Percentiles rank a stretch among this genome's conserved stretches.
These are phyloP conservation scores for Carposina sasakii DNA, from an alignment of 1,140 invertebrate species.

Conservation along the genomic window DNA sequence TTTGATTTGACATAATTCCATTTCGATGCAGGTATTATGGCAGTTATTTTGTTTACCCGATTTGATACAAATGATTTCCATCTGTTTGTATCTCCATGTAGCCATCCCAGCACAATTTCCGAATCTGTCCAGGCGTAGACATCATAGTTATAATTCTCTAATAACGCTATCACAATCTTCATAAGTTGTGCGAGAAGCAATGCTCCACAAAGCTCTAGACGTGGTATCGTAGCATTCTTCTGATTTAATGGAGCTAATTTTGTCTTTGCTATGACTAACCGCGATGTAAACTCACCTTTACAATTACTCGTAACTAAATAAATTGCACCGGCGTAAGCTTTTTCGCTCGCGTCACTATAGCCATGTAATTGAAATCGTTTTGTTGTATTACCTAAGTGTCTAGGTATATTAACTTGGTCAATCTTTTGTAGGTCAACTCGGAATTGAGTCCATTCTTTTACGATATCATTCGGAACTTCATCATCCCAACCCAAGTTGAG, in stretches of 20 bases:
- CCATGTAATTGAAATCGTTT: conserved; percentile 7
- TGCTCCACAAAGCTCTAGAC: conserved; percentile 40
- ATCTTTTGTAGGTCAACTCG: not conserved
- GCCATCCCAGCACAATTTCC: conserved; percentile 44
- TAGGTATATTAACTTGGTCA: not conserved
- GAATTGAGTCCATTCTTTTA: not conserved
- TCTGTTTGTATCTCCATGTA: conserved; percentile 24
- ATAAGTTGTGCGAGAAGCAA: conserved; percentile 17
- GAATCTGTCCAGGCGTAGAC: conserved; percentile 50
- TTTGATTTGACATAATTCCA: conserved; percentile 51
- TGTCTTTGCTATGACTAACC: conserved; percentile 12
- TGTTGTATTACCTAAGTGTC: not conserved
- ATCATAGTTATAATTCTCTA: conserved; percentile 20
- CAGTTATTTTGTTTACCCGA: conserved; percentile 42
- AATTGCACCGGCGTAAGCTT: conserved; percentile 6
- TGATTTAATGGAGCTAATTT: conserved; percentile 42
- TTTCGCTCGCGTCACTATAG: conserved; percentile 9
- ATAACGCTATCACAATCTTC: conserved; percentile 19
- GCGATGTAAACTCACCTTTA: conserved; percentile 11
- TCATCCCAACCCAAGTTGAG: conserved; percentile 29
- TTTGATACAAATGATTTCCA: conserved; percentile 50
- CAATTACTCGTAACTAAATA: not conserved
- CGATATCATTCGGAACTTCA: not conserved
- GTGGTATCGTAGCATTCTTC: conserved; percentile 30
- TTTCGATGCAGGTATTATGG: conserved; percentile 10